phyloP scores from a whole-genome alignment of 1,140 invertebrate species.

The Euglossa dilemma region DNA sequence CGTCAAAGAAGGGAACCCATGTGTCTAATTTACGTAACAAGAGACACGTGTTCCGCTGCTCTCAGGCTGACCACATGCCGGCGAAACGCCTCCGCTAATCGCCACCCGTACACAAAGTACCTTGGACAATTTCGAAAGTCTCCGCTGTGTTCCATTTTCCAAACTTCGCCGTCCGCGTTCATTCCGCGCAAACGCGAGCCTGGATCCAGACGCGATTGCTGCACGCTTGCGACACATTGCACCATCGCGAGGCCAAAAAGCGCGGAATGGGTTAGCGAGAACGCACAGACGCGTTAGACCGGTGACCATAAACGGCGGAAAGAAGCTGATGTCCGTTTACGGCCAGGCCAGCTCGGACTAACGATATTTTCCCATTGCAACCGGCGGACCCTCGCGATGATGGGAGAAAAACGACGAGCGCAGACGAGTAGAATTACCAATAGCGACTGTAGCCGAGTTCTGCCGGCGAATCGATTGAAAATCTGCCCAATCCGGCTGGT shows the following conservation, averaged over 20 bases:
- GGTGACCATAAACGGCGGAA: not conserved
- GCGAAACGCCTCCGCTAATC: conserved; percentile 2
- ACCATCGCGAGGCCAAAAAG: conserved; percentile 34
- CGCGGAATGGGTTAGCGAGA: conserved; percentile 33
- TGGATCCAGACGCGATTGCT: not conserved
- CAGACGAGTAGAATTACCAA: not conserved
- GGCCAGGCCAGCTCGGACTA: not conserved
- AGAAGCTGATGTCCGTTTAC: conserved; percentile 15
- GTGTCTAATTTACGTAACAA: conserved; percentile 25
- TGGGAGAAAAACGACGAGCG: conserved; percentile 1
- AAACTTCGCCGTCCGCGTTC: not conserved
- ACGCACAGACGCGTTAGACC: not conserved
- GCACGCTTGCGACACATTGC: conserved; percentile 8
- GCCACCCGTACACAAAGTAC: not conserved
- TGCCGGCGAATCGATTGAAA: not conserved
- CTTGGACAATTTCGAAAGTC: conserved; percentile 19
- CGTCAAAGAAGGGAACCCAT: not conserved
- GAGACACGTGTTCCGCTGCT: conserved; percentile 10
- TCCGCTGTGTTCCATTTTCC: not conserved
- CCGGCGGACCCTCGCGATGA: not conserved
- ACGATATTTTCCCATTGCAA: not conserved
- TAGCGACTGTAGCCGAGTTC: conserved; percentile 31
- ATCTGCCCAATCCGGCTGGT: not conserved
- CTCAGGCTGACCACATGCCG: not conserved
- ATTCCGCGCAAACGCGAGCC: conserved; percentile 3